phyloP scores from a whole-genome alignment of 2,113 vertebrate genomes.

The Vicugna pacos region DNA sequence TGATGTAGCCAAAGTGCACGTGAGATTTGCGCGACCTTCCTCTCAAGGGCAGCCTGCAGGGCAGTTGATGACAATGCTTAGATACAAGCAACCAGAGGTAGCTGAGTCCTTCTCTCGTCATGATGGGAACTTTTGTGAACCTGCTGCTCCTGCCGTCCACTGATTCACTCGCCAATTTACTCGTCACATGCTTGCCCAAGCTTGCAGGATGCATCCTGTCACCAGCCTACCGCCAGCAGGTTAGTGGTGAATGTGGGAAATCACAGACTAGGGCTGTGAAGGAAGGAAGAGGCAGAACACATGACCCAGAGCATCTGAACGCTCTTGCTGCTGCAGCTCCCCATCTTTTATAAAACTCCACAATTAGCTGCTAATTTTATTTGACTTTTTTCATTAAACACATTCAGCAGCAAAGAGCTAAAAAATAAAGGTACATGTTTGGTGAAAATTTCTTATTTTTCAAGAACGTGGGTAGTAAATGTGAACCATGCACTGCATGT shows the following conservation, averaged over 20 bases:
- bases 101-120: not conserved
- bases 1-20: rapidly evolving
- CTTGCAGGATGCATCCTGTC: not conserved
- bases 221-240: no score
- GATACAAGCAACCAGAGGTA: rapidly evolving
- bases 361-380: not conserved
- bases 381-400: not conserved
- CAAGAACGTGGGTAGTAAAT: not conserved
- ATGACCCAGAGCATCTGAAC: rapidly evolving
- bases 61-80: not conserved
- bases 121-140: not conserved
- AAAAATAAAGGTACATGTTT: not conserved
- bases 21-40: not conserved
- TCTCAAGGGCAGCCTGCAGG: not conserved
- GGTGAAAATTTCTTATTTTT: not conserved
- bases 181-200: not conserved
- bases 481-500: not conserved
- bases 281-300: not conserved
- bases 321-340: not conserved
- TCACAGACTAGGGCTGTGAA: rapidly evolving
- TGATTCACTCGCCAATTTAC: not conserved
- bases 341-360: rapidly evolving
- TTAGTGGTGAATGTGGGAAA: rapidly evolving
- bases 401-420: not conserved
- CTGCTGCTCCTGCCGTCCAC: not conserved